A percentile compares a stretch with the other conserved stretches of the same genome.
Evolutionary conservation across 2,888 invertebrate genomes (phyloP).

Genomic region (Isoperla grammatica): DNA sequence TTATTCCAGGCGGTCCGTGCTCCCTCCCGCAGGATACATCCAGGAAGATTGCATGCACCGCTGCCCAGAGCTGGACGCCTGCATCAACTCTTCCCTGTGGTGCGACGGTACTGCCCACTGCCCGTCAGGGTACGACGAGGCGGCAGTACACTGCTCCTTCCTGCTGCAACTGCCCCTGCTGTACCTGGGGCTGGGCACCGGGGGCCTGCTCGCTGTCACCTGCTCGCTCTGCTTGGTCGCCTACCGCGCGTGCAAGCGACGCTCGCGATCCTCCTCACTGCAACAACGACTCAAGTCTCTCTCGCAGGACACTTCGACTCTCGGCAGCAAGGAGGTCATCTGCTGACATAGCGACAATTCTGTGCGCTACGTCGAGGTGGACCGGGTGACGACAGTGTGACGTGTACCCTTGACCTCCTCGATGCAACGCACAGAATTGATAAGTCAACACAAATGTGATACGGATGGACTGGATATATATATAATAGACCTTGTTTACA

Average conservation of each 20-base stretch:
- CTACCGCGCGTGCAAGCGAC: conserved; percentile 20
- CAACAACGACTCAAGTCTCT: conserved; percentile 12
- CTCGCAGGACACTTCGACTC: conserved; percentile 15
- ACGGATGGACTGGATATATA: conserved; percentile 1
- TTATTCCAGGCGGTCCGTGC: conserved; percentile 48
- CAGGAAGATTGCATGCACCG: conserved; percentile 68
- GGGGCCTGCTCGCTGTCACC: conserved; percentile 36
- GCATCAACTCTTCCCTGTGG: conserved; percentile 73
- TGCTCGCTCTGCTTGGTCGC: conserved; percentile 38
- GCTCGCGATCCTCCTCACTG: conserved; percentile 4
- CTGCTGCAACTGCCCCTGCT: conserved; percentile 70
- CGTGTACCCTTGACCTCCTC: neutral
- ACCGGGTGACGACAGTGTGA: conserved; percentile 88
- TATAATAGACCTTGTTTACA: neutral
- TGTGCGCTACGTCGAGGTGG: conserved; percentile 87
- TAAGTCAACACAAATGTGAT: conserved; percentile 5
- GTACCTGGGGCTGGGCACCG: conserved; percentile 53
- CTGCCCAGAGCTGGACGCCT: conserved; percentile 75
- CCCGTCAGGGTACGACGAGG: conserved; percentile 60
- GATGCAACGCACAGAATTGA: conserved; percentile 22
- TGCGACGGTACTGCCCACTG: conserved; percentile 75
- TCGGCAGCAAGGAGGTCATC: conserved; percentile 66
- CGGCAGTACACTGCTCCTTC: neutral
- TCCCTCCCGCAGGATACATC: conserved; percentile 52
- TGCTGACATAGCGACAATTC: conserved; percentile 96